Percentiles rank a stretch among this genome's conserved stretches.
phyloP scores from a whole-genome alignment of 2,888 invertebrate genomes.

The Diloba caeruleocephala region DNA sequence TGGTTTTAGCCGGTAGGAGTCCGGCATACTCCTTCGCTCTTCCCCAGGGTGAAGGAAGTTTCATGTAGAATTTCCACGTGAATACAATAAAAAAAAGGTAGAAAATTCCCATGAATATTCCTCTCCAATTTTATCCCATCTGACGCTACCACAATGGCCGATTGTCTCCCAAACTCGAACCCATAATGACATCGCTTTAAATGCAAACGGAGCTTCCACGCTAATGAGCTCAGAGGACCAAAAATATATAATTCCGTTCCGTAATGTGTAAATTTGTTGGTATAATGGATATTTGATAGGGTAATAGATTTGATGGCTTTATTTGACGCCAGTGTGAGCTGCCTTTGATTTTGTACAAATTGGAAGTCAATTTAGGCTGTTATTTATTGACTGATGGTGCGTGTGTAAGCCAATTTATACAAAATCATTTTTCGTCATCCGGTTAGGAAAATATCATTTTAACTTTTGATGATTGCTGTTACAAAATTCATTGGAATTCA shows the following conservation, averaged over 20 bases:
- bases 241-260: constrained; percentile 33
- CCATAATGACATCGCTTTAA: constrained; percentile 41
- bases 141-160: constrained; percentile 21
- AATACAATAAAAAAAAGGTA: too few species aligned
- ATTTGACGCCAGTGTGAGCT: neutral
- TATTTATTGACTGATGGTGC: too few species aligned
- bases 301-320: constrained; percentile 20
- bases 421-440: too few species aligned
- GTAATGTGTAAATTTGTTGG: constrained; percentile 34
- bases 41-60: too few species aligned
- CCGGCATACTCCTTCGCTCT: too few species aligned
- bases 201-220: constrained; percentile 39
- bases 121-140: neutral
- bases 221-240: constrained; percentile 39
- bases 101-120: neutral
- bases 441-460: too few species aligned
- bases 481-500: too few species aligned
- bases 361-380: neutral
- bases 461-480: too few species aligned
- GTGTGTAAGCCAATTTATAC: too few species aligned
- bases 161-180: constrained; percentile 40
- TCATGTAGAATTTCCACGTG: too few species aligned
- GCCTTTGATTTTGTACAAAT: constrained; percentile 3
- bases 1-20: too few species aligned
- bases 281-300: constrained; percentile 20